phyloP scores from a whole-genome alignment of 2,888 invertebrate species.

The Apomyelois bistriatella region DNA sequence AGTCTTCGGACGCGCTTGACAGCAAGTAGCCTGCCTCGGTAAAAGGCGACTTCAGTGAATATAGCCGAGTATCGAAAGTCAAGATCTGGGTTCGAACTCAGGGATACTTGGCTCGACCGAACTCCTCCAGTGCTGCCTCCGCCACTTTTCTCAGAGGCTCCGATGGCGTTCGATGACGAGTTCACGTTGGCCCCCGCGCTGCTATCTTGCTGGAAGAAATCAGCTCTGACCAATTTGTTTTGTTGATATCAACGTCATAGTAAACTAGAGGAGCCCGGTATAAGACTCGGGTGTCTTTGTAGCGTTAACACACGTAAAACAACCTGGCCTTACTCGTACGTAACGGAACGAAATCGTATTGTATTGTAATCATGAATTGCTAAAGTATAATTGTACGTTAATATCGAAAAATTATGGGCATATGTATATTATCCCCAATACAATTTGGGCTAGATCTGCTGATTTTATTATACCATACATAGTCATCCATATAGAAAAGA shows the following conservation, averaged over 20 bases:
- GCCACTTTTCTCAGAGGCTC: constrained; percentile 48
- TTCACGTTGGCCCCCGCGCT: constrained; percentile 87
- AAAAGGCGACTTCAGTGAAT: constrained; percentile 94
- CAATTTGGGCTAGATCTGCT: too few species aligned
- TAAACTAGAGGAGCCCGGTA: too few species aligned
- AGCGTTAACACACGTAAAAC: too few species aligned
- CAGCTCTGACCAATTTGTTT: constrained; percentile 69
- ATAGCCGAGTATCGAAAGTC: constrained; percentile 94
- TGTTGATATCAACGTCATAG: not conserved
- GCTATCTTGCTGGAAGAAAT: constrained; percentile 79
- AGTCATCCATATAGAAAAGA: too few species aligned
- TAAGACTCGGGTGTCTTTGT: too few species aligned
- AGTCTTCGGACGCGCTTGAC: constrained; percentile 92
- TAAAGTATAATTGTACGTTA: too few species aligned
- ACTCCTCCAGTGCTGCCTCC: constrained; percentile 67
- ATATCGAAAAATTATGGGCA: too few species aligned
- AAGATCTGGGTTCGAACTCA: constrained; percentile 94
- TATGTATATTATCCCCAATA: too few species aligned
- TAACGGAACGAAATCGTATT: too few species aligned
- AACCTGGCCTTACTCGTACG: too few species aligned
- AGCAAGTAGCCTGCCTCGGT: constrained; percentile 92
- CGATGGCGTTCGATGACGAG: constrained; percentile 89
- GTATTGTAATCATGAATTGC: too few species aligned
- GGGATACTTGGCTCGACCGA: constrained; percentile 92
- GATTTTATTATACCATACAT: too few species aligned